Evolutionary conservation across 2,888 invertebrate genomes (phyloP).

Genomic region (Mechanitis messenoides): DNA sequence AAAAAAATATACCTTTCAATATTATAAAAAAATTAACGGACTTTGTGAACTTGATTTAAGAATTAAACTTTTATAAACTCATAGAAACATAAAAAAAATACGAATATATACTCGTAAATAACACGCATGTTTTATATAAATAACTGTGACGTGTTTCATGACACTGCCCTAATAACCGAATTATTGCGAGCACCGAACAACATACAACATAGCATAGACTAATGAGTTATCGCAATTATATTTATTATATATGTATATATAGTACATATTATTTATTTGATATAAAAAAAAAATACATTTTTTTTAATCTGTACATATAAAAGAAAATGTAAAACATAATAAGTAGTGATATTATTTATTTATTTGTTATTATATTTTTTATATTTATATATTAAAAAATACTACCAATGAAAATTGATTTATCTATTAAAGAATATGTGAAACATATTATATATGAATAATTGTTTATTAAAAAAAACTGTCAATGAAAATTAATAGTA

Average conservation of each 20-base stretch:
- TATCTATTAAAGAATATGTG: too few species aligned
- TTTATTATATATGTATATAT: too few species aligned
- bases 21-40: background rate
- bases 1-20: too few species aligned
- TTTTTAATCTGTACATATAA: too few species aligned
- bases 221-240: background rate
- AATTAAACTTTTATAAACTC: background rate
- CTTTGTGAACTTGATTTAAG: background rate
- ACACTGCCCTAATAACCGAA: constrained; percentile 18
- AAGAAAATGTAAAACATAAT: too few species aligned
- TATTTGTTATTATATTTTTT: too few species aligned
- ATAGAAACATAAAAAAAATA: background rate
- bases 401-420: too few species aligned
- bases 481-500: constrained; percentile 2
- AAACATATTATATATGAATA: too few species aligned
- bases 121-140: background rate
- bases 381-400: too few species aligned
- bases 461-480: background rate
- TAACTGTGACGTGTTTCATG: constrained; percentile 3
- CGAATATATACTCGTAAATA: background rate
- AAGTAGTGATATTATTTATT: too few species aligned
- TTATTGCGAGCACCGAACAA: constrained; percentile 2
- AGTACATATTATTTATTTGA: too few species aligned
- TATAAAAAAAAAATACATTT: too few species aligned
- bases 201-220: background rate